Percentiles rank a stretch among this genome's conserved stretches.
Evolutionary conservation across 2,888 invertebrate species (phyloP).

Genomic region (Neria commutata): DNA sequence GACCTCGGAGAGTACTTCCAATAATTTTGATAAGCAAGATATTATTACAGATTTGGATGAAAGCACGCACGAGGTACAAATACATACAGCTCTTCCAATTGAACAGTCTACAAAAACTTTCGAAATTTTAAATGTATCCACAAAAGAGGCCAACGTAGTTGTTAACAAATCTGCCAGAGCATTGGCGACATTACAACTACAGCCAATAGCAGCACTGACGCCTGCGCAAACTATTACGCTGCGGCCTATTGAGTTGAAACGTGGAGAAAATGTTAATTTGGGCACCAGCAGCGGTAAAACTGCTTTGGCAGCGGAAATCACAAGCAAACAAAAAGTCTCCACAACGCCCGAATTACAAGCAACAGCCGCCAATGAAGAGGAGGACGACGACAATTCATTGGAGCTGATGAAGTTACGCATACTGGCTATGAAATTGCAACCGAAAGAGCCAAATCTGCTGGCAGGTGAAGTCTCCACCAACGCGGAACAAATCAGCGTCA

Average conservation of each 20-base stretch:
- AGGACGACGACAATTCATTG: constrained; percentile 51
- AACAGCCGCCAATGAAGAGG: constrained; percentile 37
- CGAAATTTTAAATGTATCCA: constrained; percentile 29
- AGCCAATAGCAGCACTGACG: too few species aligned
- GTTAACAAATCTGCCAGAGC: constrained; percentile 33
- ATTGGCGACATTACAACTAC: constrained; percentile 32
- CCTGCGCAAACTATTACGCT: constrained; percentile 23
- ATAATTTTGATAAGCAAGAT: neutral
- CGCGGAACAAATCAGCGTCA: constrained; percentile 31
- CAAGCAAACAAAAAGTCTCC: constrained; percentile 12
- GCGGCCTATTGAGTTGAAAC: constrained; percentile 26
- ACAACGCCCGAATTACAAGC: neutral
- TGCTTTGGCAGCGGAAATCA: constrained; percentile 4
- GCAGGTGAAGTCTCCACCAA: constrained; percentile 32
- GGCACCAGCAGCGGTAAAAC: too few species aligned
- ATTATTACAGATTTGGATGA: constrained; percentile 46
- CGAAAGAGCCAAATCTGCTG: constrained; percentile 18
- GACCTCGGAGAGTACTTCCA: neutral
- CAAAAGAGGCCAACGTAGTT: constrained; percentile 29
- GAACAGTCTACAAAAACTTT: constrained; percentile 8
- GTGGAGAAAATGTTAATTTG: constrained; percentile 1
- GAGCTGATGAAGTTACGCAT: constrained; percentile 54
- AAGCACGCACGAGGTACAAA: neutral
- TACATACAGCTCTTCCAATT: constrained; percentile 1
- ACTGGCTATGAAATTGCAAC: constrained; percentile 49